Evolutionary conservation across 2,888 invertebrate species (phyloP).

Genomic region (Brachypalpus laphriformis): DNA sequence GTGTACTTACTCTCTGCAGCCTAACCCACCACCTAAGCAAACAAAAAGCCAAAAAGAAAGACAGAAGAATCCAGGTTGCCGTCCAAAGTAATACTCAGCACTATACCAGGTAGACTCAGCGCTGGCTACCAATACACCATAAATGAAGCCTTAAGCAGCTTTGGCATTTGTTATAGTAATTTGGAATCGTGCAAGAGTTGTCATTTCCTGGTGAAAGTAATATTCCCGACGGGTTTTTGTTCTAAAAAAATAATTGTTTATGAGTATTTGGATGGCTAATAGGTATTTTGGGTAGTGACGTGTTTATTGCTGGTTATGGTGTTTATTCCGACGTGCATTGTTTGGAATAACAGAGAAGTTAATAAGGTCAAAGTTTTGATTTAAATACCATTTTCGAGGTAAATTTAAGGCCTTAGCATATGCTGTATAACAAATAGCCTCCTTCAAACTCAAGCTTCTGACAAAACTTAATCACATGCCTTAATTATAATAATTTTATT

Average conservation of each 20-base stretch:
- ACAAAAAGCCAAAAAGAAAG: slow-evolving; percentile 7
- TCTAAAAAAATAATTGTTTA: slow-evolving; percentile 3
- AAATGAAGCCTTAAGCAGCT: not conserved
- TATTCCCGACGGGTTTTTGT: slow-evolving; percentile 30
- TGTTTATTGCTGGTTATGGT: not conserved
- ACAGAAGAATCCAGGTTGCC: slow-evolving; percentile 32
- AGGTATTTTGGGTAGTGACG: not conserved
- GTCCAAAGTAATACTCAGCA: slow-evolving; percentile 11
- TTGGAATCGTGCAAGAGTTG: slow-evolving; percentile 28
- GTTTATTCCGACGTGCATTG: no score
- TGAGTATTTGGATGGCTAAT: not conserved
- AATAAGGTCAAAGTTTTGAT: no score
- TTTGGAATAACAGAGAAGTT: no score
- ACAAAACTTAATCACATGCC: no score
- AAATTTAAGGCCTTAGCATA: no score
- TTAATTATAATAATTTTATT: no score
- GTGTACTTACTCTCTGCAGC: not conserved
- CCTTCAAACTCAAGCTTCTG: no score
- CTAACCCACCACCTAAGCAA: slow-evolving; percentile 26
- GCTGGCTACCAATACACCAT: not conserved
- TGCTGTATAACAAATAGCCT: no score
- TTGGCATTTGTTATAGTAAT: slow-evolving; percentile 27
- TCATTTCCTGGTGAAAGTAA: slow-evolving; percentile 42
- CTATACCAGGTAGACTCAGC: not conserved
- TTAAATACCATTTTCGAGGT: no score